Base-by-base conservation (phyloP, 2,797 vertebrate species). In the Podarcis siculus region DNA sequence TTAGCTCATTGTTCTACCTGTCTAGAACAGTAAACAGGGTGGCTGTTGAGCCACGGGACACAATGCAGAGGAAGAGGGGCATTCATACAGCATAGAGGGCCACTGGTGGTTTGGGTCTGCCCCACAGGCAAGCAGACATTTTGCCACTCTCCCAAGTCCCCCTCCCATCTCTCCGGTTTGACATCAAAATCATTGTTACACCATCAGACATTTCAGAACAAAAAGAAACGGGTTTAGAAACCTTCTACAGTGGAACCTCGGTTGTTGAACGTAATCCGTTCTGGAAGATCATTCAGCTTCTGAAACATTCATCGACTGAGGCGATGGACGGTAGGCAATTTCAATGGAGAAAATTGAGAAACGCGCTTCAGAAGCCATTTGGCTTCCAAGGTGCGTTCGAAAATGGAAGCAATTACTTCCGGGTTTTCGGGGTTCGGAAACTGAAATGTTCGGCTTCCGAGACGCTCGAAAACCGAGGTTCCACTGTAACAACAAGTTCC, bases 401-500 rank as follows among this genome's bases (percentile, higher is more conserved):
- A 55, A 55, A 4, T 1, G 49, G 49, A 15, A 55, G 49, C 49
- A 15, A 55, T 55, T 55, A 15, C 13, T 55, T 55, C 49, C 49
- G 12, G 49, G 49, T 15, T 55, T 15, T 55, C 12, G 12, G 45
- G 10, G 45, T 13, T 49, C 12, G 13, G 49, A 55, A 55, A 55
- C 49, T 0, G 0, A 15, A 55, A 55, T 1, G 49, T 4, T 4
- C 1, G 3, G 49, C 49, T 55, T 55, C 49, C 13, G 13, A 55
- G 49, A 55, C 3, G 49, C 49, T 55, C 49, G 3, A 3, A 55
- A 55, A 55, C 49, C 13, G 0, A 55, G 49, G 49, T 55, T 55
- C 49, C 49, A 55, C 12, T 55, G 13, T 55, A 55, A 55, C 49
- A 55, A 15, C 13, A 55, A 15, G 21, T 64, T 23, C 61, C 61